Percentiles rank a stretch among this genome's conserved stretches.
Evolutionary conservation across 2,797 vertebrate genomes (phyloP).

Genomic region (Alcedo atthis): DNA sequence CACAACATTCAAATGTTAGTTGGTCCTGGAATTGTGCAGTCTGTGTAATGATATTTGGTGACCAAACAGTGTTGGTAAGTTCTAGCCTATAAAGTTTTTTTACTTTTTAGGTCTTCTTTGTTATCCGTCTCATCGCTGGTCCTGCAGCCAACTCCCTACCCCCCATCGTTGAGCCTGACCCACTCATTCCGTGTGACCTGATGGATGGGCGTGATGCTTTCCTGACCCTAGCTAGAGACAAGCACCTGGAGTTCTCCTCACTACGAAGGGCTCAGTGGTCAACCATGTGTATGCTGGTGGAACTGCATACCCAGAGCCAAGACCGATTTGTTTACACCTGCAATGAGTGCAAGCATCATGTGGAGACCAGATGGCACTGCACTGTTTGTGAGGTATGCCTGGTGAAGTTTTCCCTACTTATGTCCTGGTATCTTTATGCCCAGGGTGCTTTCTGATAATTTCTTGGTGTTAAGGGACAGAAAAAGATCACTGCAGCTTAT

Average conservation of each 20-base stretch:
- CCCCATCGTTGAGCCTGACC: slow-evolving; percentile 89
- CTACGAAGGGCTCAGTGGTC: slow-evolving; percentile 94
- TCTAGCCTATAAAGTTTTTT: background rate
- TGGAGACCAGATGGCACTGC: slow-evolving; percentile 97
- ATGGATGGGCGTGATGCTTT: slow-evolving; percentile 99
- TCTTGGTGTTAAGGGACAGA: background rate
- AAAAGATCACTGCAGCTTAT: background rate
- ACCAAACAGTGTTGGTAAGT: background rate
- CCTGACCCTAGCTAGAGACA: slow-evolving; percentile 95
- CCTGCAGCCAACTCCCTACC: slow-evolving; percentile 94
- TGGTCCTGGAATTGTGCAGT: background rate
- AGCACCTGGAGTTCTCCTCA: slow-evolving; percentile 97
- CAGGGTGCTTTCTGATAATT: background rate
- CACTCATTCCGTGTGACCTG: slow-evolving; percentile 93
- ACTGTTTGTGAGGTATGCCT: slow-evolving; percentile 93
- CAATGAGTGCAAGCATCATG: slow-evolving; percentile 97
- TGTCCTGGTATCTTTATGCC: background rate
- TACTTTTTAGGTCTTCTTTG: slow-evolving; percentile 91
- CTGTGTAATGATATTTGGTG: background rate
- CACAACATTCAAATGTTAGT: background rate
- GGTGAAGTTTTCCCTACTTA: background rate
- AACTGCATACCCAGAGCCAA: slow-evolving; percentile 97
- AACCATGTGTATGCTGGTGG: slow-evolving; percentile 98
- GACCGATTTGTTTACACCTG: slow-evolving; percentile 98
- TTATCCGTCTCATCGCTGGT: slow-evolving; percentile 94